Conservation (phyloP, 2,113 vertebrate species). For the Tetrax tetrax region DNA sequence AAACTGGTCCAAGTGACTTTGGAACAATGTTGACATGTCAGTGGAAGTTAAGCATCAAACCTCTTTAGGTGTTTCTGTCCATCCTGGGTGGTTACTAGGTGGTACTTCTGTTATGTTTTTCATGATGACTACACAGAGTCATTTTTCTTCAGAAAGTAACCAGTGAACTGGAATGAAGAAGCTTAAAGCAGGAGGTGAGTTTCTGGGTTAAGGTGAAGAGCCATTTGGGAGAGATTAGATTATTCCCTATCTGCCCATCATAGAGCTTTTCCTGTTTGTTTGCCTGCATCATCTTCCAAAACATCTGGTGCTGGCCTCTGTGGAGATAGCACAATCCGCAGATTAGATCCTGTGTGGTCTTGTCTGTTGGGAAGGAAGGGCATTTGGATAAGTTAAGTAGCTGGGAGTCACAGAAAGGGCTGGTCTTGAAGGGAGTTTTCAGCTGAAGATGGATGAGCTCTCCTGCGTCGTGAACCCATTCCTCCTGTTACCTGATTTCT, state of each 20-base stretch:
- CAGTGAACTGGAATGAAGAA: not conserved
- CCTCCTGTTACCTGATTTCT: slow-evolving; percentile 28
- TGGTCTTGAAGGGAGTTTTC: slow-evolving; percentile 9
- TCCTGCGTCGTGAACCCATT: slow-evolving; percentile 12
- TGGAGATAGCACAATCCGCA: not conserved
- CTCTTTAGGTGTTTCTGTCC: not conserved
- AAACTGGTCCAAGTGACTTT: not conserved
- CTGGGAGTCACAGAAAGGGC: slow-evolving; percentile 3
- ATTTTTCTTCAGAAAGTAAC: not conserved
- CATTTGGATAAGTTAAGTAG: slow-evolving; percentile 49
- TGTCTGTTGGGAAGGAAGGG: not conserved
- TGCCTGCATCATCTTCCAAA: not conserved
- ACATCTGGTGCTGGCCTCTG: not conserved
- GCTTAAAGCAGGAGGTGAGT: not conserved
- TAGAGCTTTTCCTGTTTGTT: slow-evolving; percentile 18
- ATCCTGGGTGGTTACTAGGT: not conserved
- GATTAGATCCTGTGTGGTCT: slow-evolving; percentile 46
- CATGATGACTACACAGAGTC: no score
- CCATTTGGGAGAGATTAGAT: not conserved
- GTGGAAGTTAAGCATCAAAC: not conserved
- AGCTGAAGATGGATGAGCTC: slow-evolving; percentile 70
- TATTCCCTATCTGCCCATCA: not conserved
- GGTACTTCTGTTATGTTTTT: not conserved
- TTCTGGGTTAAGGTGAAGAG: not conserved
- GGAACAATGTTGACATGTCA: not conserved